phyloP scores from a whole-genome alignment of 2,888 invertebrate species.

The Aphidius colemani region DNA sequence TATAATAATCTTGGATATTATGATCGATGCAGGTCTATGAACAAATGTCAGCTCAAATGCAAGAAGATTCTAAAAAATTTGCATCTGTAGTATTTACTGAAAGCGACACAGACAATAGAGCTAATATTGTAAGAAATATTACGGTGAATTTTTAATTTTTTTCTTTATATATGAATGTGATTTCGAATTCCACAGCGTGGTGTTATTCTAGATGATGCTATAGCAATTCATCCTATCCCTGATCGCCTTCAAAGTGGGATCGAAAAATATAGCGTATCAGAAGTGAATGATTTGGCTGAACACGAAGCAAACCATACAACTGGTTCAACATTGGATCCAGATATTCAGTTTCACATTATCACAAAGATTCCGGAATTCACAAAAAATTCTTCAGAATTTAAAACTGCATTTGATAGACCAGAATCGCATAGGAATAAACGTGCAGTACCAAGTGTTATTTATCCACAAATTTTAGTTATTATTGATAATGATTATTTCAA shows the following conservation, averaged over 20 bases:
- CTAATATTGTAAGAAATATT: not conserved
- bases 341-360: constrained; percentile 27
- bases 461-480: constrained; percentile 32
- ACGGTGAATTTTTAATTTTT: not conserved
- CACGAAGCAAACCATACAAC: not conserved
- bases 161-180: too few species aligned
- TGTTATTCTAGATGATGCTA: constrained; percentile 7
- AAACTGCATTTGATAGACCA: not conserved
- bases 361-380: constrained; percentile 11
- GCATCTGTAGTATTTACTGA: constrained; percentile 6
- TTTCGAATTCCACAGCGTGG: constrained; percentile 24
- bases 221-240: constrained; percentile 28
- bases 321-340: not conserved
- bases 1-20: not conserved
- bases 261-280: constrained; percentile 5
- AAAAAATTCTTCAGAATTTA: too few species aligned
- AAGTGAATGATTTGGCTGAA: not conserved
- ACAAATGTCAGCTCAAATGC: too few species aligned
- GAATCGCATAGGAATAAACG: not conserved
- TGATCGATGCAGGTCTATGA: not conserved
- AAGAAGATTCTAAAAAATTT: not conserved
- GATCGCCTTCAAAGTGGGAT: constrained; percentile 19
- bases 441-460: constrained; percentile 15
- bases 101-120: not conserved
- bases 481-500: constrained; percentile 21